These are phyloP conservation scores for Alexandromys fortis DNA, from an alignment of 2,113 vertebrate species.

Conservation along the genomic window DNA sequence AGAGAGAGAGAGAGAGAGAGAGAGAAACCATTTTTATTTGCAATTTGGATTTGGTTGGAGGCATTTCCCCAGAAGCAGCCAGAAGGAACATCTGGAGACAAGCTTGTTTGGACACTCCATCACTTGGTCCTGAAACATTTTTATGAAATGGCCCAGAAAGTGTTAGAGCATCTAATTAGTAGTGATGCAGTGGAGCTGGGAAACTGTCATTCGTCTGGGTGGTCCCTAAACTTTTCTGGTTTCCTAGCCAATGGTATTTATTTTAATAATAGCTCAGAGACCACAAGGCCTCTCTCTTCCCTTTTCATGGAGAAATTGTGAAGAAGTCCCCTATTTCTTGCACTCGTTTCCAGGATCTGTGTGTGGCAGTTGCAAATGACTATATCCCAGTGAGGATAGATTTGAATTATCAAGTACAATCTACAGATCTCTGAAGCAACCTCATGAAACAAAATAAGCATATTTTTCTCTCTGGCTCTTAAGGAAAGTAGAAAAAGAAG, in stretches of 20 bases:
- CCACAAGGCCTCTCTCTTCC: neutral
- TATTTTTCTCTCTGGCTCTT: neutral
- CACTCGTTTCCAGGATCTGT: conserved; percentile 19
- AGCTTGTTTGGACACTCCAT: conserved; percentile 60
- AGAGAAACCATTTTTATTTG: neutral
- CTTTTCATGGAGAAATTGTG: conserved; percentile 1
- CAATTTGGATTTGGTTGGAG: neutral
- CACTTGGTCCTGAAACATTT: conserved; percentile 64
- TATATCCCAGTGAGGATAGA: neutral
- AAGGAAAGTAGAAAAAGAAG: neutral
- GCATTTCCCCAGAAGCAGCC: conserved; percentile 20
- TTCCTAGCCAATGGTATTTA: conserved; percentile 60
- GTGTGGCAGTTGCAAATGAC: conserved; percentile 19
- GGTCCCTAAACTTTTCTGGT: conserved; percentile 45
- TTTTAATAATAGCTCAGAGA: conserved; percentile 64
- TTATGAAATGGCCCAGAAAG: conserved; percentile 48
- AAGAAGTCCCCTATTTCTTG: neutral
- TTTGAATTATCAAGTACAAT: neutral
- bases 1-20: neutral
- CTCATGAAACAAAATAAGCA: neutral
- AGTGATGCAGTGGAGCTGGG: neutral
- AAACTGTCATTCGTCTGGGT: conserved; percentile 61
- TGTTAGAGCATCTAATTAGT: conserved; percentile 62
- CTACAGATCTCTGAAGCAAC: neutral
- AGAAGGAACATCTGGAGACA: neutral